Evolutionary conservation across 2,797 vertebrate species (phyloP).

Genomic region (Antrozous pallidus): DNA sequence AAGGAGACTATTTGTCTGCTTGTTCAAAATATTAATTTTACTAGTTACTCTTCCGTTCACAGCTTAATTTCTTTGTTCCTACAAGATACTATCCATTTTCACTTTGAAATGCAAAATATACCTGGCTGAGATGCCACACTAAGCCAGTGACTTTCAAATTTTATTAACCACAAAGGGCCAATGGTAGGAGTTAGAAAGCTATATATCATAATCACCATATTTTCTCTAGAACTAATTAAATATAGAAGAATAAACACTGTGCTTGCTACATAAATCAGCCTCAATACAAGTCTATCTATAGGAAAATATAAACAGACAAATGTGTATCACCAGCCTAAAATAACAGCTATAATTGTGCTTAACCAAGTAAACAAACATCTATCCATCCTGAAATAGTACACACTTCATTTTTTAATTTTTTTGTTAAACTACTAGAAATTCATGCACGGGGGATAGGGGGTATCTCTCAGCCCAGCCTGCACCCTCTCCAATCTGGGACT

Average conservation of each 20-base stretch:
- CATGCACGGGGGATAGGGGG: no score
- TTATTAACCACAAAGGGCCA: neutral
- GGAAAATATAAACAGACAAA: conserved; percentile 4
- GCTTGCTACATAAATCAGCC: neutral
- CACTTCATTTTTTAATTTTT: neutral
- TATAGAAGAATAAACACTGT: neutral
- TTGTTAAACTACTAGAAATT: no score
- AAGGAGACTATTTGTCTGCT: neutral
- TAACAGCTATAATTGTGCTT: neutral
- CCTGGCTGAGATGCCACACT: neutral
- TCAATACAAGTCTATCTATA: neutral
- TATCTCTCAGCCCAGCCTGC: no score
- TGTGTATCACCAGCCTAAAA: neutral
- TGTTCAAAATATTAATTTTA: conserved; percentile 7
- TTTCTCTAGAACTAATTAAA: neutral
- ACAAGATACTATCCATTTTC: neutral
- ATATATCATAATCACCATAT: neutral
- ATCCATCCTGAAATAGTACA: neutral
- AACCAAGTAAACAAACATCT: neutral
- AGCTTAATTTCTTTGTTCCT: neutral
- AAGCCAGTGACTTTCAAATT: neutral
- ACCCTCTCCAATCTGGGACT: no score
- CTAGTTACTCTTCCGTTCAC: neutral
- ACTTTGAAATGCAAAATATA: neutral
- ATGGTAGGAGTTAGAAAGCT: neutral